Evolutionary conservation across 2,797 vertebrate genomes (phyloP).

Genomic region (Tenualosa thibaudeaui): DNA sequence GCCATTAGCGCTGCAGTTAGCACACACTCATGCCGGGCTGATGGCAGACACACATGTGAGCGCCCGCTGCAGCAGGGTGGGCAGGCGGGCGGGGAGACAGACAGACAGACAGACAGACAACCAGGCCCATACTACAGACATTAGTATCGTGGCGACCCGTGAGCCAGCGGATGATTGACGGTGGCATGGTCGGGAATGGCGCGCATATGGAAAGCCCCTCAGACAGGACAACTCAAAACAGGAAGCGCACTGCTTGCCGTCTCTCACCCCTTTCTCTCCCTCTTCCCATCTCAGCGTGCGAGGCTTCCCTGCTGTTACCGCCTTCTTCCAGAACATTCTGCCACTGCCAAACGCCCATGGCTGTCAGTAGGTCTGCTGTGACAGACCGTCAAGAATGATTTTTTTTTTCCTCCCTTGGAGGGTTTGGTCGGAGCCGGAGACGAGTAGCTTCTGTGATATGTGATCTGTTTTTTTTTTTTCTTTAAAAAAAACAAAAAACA

Average conservation of each 20-base stretch:
- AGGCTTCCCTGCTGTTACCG: constrained; percentile 9
- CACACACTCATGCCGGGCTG: not conserved
- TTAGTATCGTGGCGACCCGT: not conserved
- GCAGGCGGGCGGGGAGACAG: not conserved
- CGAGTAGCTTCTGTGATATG: constrained; percentile 26
- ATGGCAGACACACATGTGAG: not conserved
- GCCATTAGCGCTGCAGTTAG: not conserved
- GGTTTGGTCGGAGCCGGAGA: not conserved
- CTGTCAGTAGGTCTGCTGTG: constrained; percentile 1
- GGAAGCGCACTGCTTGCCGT: not conserved
- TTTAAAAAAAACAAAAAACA: not conserved
- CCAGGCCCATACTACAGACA: not conserved
- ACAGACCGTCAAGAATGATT: not conserved
- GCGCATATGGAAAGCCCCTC: not conserved
- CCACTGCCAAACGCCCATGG: constrained; percentile 21
- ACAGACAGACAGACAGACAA: not conserved
- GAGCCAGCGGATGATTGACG: not conserved
- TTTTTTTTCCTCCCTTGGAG: not conserved
- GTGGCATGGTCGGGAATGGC: not conserved
- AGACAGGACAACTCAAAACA: constrained; percentile 5
- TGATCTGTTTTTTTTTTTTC: not conserved
- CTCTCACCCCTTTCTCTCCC: not conserved
- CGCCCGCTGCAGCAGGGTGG: not conserved
- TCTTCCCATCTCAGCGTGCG: not conserved
- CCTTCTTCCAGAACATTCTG: constrained; percentile 2